phyloP scores from a whole-genome alignment of 2,797 vertebrate species.

The Alouatta caraya region DNA sequence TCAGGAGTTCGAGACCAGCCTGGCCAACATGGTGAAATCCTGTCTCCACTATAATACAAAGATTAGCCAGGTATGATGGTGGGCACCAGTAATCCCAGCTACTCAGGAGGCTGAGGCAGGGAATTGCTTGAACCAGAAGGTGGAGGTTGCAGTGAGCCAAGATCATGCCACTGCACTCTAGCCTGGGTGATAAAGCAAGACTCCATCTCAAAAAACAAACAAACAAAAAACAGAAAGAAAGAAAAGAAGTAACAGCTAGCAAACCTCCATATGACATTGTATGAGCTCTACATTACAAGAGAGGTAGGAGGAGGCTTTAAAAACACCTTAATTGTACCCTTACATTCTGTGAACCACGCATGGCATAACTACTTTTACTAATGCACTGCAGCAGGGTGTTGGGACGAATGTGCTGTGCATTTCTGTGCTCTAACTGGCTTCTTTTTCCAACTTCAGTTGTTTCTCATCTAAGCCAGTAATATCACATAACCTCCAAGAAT shows the following conservation, averaged over 20 bases:
- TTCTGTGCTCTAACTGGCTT: not conserved
- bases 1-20: no score
- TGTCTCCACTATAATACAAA: no score
- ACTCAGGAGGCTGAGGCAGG: no score
- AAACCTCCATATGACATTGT: fast-evolving
- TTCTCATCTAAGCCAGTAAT: not conserved
- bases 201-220: no score
- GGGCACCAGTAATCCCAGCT: no score
- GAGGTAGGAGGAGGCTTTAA: not conserved
- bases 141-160: no score
- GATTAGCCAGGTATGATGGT: no score
- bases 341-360: not conserved
- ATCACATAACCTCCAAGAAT: not conserved
- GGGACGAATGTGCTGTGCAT: fast-evolving
- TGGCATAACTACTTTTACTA: not conserved
- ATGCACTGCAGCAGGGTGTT: not conserved
- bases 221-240: not conserved
- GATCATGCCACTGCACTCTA: no score
- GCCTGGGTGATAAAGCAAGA: no score
- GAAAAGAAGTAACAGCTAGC: not conserved
- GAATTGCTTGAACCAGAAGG: no score
- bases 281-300: not conserved
- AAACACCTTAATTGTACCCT: not conserved
- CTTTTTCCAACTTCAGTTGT: not conserved
- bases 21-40: no score